Percentiles rank a stretch among this genome's conserved stretches.
phyloP scores from a whole-genome alignment of 2,797 vertebrate genomes.

The Hafferia zeledoni region DNA sequence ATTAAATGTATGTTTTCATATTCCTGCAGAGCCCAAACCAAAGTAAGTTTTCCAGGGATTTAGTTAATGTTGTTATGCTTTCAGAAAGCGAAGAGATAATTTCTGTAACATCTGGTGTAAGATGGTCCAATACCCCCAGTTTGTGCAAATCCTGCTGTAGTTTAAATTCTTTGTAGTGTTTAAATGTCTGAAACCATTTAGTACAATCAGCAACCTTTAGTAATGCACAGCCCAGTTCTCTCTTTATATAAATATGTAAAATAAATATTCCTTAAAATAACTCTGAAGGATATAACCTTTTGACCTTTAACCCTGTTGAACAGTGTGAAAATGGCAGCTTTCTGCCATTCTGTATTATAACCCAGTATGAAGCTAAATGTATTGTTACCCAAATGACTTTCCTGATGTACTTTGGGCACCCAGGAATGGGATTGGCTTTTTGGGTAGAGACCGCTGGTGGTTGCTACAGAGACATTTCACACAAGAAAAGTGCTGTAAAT shows the following conservation, averaged over 20 bases:
- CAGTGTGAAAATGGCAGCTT: background rate
- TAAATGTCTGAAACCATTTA: background rate
- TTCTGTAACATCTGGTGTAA: constrained; percentile 2
- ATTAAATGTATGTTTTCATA: background rate
- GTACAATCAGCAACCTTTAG: background rate
- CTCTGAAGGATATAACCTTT: background rate
- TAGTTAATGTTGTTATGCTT: background rate
- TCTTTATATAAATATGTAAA: background rate
- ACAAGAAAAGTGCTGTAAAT: background rate
- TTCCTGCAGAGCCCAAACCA: background rate
- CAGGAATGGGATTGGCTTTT: background rate
- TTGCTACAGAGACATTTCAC: background rate
- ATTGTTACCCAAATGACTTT: background rate
- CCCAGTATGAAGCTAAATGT: background rate
- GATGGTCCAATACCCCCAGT: background rate
- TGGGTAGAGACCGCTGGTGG: background rate
- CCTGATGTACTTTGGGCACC: background rate
- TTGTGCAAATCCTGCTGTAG: constrained; percentile 1
- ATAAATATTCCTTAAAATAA: background rate
- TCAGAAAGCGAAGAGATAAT: background rate
- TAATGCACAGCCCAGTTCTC: background rate
- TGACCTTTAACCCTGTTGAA: background rate
- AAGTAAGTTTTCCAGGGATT: background rate
- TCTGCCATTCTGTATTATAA: background rate
- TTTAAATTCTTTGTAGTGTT: background rate